Base-by-base conservation (phyloP, 1,140 invertebrate genomes). In the Trachymyrmex septentrionalis region DNA sequence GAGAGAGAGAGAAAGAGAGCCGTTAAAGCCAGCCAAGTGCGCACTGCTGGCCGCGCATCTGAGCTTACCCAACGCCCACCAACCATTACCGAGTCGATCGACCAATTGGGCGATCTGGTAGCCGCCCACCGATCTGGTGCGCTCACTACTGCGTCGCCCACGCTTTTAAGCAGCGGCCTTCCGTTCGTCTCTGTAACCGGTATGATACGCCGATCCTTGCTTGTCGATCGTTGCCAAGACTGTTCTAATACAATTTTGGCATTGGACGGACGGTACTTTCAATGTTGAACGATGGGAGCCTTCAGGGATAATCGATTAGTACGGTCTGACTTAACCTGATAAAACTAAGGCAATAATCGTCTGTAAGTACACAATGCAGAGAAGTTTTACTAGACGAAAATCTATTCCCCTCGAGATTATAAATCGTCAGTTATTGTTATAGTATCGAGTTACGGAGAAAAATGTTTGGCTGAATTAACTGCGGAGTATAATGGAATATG, bases 61-160 rank as follows among this genome's bases (percentile, higher is more conserved):
- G 92, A 91, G 91, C 89, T 91, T 88, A 86, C 69, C 86, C 73
- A 78, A 91, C 93, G 93, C 95, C 95, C 94, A 95, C 93, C 95
- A 90, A 95, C 95, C 94, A 95, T 95, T 95, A 95, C 92, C 93
- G 67, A 75, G 75, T 84, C 91, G 92, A 93, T 93, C 94, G 91
- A 88, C 95, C 95, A 95, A 95, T 95, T 94, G 93, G 93, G 90
- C 89, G 91, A 92, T 91, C 93, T 87, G 92, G 92, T 94, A 85
- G 92, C 94, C 94, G 94, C 95, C 94, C 93, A 94, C 92, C 90
- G 90, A 92, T 91, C 92, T 87, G 66, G 21, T 76, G 34, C 50
- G n/a, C 84, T 69, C 63, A 27, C 86, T 72, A 84, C 87, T 80
- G 48, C 85, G 85, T 90, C 88, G 77, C 89, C 86, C 88, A 90